A percentile compares a stretch with the other conserved stretches of the same genome.
These are phyloP conservation scores for Calycopis cecrops DNA, from an alignment of 1,140 invertebrate genomes.

Conservation along the genomic window DNA sequence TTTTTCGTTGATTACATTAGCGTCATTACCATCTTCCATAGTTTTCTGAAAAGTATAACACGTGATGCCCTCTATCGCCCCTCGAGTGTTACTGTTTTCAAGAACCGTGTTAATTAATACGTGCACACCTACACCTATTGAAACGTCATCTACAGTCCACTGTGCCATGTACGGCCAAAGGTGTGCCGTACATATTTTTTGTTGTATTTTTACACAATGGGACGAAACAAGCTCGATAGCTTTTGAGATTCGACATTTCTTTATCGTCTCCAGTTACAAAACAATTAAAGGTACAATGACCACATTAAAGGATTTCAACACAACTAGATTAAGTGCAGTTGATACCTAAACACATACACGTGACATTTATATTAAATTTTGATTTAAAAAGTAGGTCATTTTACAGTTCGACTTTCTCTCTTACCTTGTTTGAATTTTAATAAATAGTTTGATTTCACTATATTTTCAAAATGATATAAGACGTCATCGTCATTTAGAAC, in stretches of 20 bases:
- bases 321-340: not conserved
- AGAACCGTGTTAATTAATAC: too few relatives aligned
- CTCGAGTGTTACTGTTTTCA: too few relatives aligned
- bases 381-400: not conserved
- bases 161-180: too few relatives aligned
- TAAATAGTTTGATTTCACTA: not conserved
- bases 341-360: not conserved
- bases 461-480: not conserved
- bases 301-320: conserved; percentile 4
- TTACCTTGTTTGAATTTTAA: not conserved
- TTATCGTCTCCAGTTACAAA: not conserved
- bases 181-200: too few relatives aligned
- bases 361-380: conserved; percentile 15
- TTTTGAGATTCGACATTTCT: too few relatives aligned
- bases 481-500: not conserved
- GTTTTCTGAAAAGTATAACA: conserved; percentile 66
- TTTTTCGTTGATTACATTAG: conserved; percentile 60
- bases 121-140: too few relatives aligned
- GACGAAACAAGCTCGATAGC: too few relatives aligned
- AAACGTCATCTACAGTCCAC: too few relatives aligned
- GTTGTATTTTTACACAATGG: too few relatives aligned
- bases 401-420: not conserved
- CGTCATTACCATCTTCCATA: conserved; percentile 72
- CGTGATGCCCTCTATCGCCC: too few relatives aligned
- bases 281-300: conserved; percentile 2